A percentile compares a stretch with the other conserved stretches of the same genome.
Evolutionary conservation across 2,888 invertebrate genomes (phyloP).

Genomic region (Pilophorus perplexus): DNA sequence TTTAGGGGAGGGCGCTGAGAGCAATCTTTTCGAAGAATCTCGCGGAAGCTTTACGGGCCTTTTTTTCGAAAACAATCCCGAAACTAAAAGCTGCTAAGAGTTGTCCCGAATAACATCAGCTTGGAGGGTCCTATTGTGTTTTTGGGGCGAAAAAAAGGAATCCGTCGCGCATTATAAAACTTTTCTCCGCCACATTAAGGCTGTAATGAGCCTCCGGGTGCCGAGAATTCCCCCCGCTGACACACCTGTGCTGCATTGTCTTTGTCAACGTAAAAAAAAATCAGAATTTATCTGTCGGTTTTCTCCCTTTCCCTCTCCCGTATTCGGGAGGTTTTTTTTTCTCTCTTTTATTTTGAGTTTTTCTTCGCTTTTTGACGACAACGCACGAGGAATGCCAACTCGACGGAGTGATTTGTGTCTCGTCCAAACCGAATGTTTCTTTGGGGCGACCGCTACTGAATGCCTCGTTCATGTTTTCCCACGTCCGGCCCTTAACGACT

Average conservation of each 20-base stretch:
- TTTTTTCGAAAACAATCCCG: too few relatives aligned
- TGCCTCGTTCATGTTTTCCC: slow-evolving; percentile 9
- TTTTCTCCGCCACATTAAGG: slow-evolving; percentile 13
- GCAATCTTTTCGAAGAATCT: too few relatives aligned
- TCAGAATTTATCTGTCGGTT: slow-evolving; percentile 8
- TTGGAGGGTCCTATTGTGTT: too few relatives aligned
- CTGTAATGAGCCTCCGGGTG: neutral
- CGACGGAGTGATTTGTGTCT: slow-evolving; percentile 7
- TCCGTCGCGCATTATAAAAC: slow-evolving; percentile 19
- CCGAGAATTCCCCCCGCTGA: neutral
- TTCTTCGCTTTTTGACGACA: neutral
- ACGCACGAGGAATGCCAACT: slow-evolving; percentile 9
- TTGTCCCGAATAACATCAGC: too few relatives aligned
- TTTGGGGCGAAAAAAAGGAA: too few relatives aligned
- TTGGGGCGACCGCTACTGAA: neutral
- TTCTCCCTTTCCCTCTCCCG: neutral
- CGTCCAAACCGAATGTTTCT: slow-evolving; percentile 1
- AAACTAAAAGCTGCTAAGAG: too few relatives aligned
- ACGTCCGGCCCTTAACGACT: too few relatives aligned
- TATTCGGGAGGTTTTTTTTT: too few relatives aligned
- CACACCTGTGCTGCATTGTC: slow-evolving; percentile 8
- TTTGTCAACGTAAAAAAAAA: slow-evolving; percentile 1
- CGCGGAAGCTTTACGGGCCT: too few relatives aligned
- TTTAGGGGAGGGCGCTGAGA: too few relatives aligned
- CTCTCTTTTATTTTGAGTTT: neutral